Evolutionary conservation across 2,113 vertebrate species (phyloP).

Genomic region (Sinocyclocheilus grahami): DNA sequence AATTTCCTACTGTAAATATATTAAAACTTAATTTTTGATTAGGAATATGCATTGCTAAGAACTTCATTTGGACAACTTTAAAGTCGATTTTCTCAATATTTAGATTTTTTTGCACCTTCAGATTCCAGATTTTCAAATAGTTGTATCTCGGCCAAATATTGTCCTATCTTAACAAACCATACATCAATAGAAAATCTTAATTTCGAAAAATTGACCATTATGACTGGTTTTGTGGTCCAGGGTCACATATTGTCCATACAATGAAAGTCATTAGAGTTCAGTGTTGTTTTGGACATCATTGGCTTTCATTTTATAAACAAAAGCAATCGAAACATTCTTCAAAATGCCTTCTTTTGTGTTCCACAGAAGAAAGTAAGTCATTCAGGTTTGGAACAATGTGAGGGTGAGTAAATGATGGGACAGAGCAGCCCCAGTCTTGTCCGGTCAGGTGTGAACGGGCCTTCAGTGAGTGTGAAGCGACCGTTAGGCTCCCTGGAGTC

Average conservation of each 20-base stretch:
- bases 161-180: no score
- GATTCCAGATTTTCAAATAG: no score
- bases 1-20: no score
- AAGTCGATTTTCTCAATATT: no score
- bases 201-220: no score
- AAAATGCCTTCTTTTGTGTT: neutral
- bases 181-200: no score
- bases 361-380: neutral
- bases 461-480: slow-evolving; percentile 8
- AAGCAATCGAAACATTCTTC: neutral
- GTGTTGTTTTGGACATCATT: neutral
- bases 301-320: neutral
- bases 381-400: neutral
- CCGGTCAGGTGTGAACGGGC: slow-evolving; percentile 33
- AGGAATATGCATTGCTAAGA: no score
- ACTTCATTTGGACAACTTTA: no score
- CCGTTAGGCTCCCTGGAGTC: slow-evolving; percentile 16
- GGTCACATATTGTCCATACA: neutral
- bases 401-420: neutral
- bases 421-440: neutral
- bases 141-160: no score
- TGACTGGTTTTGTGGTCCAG: no score
- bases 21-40: no score
- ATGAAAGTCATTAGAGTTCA: neutral
- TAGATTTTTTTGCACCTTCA: no score